Percentiles rank a stretch among this genome's conserved stretches.
Conservation (phyloP, 2,888 invertebrate genomes). For the Chloromyia formosa region DNA sequence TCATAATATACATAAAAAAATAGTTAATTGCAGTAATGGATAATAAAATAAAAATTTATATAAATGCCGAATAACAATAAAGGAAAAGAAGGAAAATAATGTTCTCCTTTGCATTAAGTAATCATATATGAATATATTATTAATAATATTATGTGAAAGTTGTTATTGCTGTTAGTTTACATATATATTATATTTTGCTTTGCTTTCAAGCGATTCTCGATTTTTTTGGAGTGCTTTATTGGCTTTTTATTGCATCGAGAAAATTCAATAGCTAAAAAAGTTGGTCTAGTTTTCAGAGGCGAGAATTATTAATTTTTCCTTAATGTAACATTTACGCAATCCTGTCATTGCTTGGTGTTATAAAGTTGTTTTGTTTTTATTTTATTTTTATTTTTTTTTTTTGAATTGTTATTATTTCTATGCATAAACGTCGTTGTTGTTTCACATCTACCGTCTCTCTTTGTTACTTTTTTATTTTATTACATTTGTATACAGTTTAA, state of each 20-base stretch:
- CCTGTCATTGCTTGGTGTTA: too few relatives aligned
- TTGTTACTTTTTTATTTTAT: constrained; percentile 13
- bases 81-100: constrained; percentile 2
- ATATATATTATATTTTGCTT: constrained; percentile 17
- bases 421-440: not conserved
- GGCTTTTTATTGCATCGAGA: constrained; percentile 22
- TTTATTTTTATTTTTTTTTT: not conserved
- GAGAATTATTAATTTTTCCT: not conserved
- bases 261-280: not conserved
- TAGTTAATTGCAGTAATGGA: constrained; percentile 20
- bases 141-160: constrained; percentile 12
- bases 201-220: constrained; percentile 4
- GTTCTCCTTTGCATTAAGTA: constrained; percentile 35
- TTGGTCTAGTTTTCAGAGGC: not conserved
- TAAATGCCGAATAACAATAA: constrained; percentile 33
- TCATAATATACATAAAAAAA: constrained; percentile 38
- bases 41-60: constrained; percentile 31
- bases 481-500: not conserved
- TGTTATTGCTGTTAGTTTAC: constrained; percentile 35
- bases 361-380: not conserved
- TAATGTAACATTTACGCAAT: not conserved
- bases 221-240: not conserved
- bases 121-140: constrained; percentile 24
- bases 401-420: constrained; percentile 16
- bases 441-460: not conserved